A percentile compares a stretch with the other conserved stretches of the same genome.
Conservation (phyloP, 2,113 vertebrate species). For the Myxocyprinus asiaticus region DNA sequence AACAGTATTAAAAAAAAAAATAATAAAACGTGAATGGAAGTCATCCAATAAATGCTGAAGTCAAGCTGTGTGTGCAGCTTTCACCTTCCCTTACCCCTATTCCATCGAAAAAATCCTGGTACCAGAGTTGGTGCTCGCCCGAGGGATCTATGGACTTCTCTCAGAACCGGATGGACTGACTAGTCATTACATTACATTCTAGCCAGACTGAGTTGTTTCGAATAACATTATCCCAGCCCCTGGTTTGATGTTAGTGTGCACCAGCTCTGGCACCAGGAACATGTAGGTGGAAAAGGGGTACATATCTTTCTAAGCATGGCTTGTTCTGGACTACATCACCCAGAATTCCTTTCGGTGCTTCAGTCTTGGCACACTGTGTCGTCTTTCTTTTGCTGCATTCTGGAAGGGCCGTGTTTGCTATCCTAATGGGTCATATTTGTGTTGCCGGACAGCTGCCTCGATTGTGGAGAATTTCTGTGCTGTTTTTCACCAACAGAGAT, state of each 20-base stretch:
- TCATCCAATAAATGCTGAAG: constrained; percentile 56
- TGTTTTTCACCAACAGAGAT: not conserved
- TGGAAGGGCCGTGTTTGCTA: not conserved
- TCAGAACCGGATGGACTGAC: too few relatives aligned
- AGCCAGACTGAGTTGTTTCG: not conserved
- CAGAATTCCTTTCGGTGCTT: constrained; percentile 52
- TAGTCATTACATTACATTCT: not conserved
- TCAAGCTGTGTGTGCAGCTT: constrained; percentile 24
- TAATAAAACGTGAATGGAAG: constrained; percentile 26
- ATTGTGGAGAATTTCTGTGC: constrained; percentile 11
- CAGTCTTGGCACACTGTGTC: not conserved
- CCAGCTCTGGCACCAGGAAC: not conserved
- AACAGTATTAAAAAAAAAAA: not conserved
- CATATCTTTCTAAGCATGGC: constrained; percentile 39
- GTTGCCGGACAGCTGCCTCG: not conserved
- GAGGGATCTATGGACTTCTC: too few relatives aligned
- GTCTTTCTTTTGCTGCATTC: constrained; percentile 33
- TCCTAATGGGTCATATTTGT: not conserved
- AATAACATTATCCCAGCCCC: not conserved
- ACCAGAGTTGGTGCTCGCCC: constrained; percentile 44
- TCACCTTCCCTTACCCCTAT: constrained; percentile 31
- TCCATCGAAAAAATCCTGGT: not conserved
- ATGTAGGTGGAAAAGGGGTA: constrained; percentile 35
- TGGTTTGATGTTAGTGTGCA: not conserved
- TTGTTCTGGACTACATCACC: constrained; percentile 43